Percentiles rank a stretch among this genome's conserved stretches.
Evolutionary conservation across 1,140 invertebrate species (phyloP).

Genomic region (Drosophila ohnishii): DNA sequence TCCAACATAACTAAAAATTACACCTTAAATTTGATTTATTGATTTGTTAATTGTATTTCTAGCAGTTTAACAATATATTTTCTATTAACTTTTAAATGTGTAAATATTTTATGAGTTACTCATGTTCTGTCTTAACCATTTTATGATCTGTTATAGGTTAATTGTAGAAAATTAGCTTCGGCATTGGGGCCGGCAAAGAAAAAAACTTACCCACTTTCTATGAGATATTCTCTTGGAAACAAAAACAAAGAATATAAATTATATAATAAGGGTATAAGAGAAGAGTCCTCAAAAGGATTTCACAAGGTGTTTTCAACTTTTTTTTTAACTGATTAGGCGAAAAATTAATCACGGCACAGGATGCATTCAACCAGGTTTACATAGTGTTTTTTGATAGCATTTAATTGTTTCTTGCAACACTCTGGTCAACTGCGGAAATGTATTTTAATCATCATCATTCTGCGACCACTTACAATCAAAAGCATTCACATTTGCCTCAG

Average conservation of each 20-base stretch:
- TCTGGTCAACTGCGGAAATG: neutral
- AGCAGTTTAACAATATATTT: neutral
- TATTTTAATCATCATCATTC: conserved; percentile 11
- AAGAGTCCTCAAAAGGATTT: conserved; percentile 4
- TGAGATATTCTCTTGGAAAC: conserved; percentile 1
- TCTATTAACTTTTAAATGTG: neutral
- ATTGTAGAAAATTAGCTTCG: neutral
- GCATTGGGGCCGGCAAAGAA: neutral
- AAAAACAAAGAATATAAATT: neutral
- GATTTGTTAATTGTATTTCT: neutral
- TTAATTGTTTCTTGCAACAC: conserved; percentile 3
- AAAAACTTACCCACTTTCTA: conserved; percentile 21
- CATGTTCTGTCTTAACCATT: neutral
- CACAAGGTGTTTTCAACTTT: neutral
- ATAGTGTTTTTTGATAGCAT: conserved; percentile 5
- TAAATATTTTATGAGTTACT: neutral
- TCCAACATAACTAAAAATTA: neutral
- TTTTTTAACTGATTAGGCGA: neutral
- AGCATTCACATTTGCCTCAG: conserved; percentile 35
- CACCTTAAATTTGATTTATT: neutral
- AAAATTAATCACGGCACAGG: conserved; percentile 12
- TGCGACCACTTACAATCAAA: conserved; percentile 40
- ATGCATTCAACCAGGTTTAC: neutral
- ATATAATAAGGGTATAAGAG: neutral
- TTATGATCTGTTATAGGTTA: too few relatives aligned